Conservation (phyloP, 2,888 invertebrate species). For the Alsophila aescularia region DNA sequence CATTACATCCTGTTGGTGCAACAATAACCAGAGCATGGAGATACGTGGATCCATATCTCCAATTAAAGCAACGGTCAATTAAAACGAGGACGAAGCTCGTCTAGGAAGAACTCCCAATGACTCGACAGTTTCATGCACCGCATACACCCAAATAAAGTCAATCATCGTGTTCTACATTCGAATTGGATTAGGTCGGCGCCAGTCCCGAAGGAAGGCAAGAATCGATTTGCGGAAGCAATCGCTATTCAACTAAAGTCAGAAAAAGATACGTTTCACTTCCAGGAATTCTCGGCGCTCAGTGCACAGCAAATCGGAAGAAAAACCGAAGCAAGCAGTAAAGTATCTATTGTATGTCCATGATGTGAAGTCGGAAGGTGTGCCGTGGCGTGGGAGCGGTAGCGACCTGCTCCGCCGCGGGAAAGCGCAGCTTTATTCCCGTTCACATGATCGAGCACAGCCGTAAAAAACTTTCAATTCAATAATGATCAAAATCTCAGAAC, state of each 20-base stretch:
- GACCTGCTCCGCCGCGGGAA: conserved; percentile 71
- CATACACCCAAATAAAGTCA: conserved; percentile 34
- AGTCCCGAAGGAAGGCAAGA: conserved; percentile 62
- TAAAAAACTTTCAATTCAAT: conserved; percentile 38
- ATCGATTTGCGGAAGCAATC: conserved; percentile 69
- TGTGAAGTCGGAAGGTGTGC: conserved; percentile 69
- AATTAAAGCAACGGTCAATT: conserved; percentile 24
- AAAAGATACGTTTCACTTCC: conserved; percentile 73
- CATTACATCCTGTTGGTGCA: conserved; percentile 18
- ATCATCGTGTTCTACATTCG: conserved; percentile 53
- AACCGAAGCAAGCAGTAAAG: conserved; percentile 63
- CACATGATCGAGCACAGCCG: conserved; percentile 52
- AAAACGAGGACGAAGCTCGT: conserved; percentile 29
- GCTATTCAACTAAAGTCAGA: conserved; percentile 62
- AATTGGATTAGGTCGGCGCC: conserved; percentile 61
- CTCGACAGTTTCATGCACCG: conserved; percentile 31
- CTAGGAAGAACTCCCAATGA: conserved; percentile 36
- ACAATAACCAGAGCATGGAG: conserved; percentile 13
- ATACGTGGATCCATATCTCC: conserved; percentile 8
- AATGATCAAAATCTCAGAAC: conserved; percentile 44
- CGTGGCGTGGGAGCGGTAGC: conserved; percentile 68
- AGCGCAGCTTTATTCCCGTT: conserved; percentile 58
- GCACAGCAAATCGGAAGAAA: conserved; percentile 73
- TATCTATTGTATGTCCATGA: conserved; percentile 72
- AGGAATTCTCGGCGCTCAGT: conserved; percentile 70